A percentile compares a stretch with the other conserved stretches of the same genome.
These are phyloP conservation scores for Zhuqinia jingwanae DNA, from an alignment of 2,888 invertebrate species.

Conservation along the genomic window DNA sequence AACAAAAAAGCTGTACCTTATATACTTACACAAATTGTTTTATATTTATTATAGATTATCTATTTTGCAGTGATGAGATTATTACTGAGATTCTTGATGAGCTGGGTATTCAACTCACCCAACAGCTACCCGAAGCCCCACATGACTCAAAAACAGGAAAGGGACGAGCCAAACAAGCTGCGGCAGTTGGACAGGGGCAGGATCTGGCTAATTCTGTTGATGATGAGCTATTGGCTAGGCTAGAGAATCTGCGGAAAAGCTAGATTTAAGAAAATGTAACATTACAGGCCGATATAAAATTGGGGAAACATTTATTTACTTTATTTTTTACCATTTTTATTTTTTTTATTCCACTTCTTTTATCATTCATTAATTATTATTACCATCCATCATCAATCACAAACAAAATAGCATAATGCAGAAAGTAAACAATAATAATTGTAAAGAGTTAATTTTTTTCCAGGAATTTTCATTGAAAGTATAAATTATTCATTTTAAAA, in stretches of 20 bases:
- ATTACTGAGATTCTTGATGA: conserved; percentile 85
- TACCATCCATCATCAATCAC: background rate
- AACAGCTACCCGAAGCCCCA: conserved; percentile 83
- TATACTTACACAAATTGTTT: no score
- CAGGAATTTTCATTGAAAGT: background rate
- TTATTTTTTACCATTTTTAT: background rate
- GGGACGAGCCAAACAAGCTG: background rate
- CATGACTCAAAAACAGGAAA: conserved; percentile 43
- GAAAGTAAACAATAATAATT: background rate
- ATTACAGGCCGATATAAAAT: no score
- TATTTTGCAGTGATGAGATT: conserved; percentile 82
- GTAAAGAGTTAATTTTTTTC: background rate
- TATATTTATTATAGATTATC: no score
- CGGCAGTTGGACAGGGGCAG: background rate
- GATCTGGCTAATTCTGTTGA: conserved; percentile 81
- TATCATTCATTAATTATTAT: background rate
- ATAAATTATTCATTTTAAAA: conserved; percentile 24
- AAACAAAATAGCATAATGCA: background rate
- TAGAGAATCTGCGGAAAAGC: conserved; percentile 81
- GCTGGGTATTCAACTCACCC: conserved; percentile 84
- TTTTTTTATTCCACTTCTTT: background rate
- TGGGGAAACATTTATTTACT: no score
- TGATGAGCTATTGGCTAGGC: conserved; percentile 84
- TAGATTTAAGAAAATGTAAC: background rate
- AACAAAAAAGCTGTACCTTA: no score